phyloP scores from a whole-genome alignment of 2,113 vertebrate species.

The Ciconia boyciana region DNA sequence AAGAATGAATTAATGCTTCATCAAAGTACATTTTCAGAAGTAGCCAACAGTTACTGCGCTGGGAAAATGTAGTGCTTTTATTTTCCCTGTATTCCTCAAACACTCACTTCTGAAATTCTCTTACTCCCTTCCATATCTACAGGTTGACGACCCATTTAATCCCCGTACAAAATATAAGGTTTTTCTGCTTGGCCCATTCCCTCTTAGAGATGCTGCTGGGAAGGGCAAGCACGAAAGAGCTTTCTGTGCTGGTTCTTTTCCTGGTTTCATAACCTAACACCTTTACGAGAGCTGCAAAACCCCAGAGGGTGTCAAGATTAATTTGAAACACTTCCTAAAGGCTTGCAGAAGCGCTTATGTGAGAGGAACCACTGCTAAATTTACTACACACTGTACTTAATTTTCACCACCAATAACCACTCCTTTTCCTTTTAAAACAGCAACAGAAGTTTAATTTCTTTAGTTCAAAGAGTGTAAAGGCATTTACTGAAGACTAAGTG shows the following conservation, averaged over 20 bases:
- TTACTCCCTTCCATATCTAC: not conserved
- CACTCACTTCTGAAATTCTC: not conserved
- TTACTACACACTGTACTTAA: not conserved
- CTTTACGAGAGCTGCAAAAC: slow-evolving; percentile 26
- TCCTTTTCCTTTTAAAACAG: not conserved
- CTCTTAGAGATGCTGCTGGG: not conserved
- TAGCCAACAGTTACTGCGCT: not conserved
- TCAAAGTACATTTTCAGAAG: not conserved
- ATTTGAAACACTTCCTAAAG: slow-evolving; percentile 39
- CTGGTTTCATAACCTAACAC: slow-evolving; percentile 53
- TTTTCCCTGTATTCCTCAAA: not conserved
- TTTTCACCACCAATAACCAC: not conserved
- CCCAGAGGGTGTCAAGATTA: slow-evolving; percentile 7
- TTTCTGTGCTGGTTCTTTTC: not conserved
- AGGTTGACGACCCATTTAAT: not conserved
- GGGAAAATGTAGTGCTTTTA: not conserved
- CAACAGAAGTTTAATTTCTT: not conserved
- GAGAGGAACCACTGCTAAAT: slow-evolving; percentile 7
- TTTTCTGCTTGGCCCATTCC: not conserved
- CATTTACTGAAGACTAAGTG: not conserved
- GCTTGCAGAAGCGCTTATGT: slow-evolving; percentile 5
- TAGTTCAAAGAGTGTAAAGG: not conserved
- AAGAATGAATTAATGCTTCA: not conserved
- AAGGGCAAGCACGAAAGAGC: not conserved
- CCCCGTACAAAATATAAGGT: not conserved